Base-by-base conservation (phyloP, 2,888 invertebrate species). In the Plagiodera versicolora region DNA sequence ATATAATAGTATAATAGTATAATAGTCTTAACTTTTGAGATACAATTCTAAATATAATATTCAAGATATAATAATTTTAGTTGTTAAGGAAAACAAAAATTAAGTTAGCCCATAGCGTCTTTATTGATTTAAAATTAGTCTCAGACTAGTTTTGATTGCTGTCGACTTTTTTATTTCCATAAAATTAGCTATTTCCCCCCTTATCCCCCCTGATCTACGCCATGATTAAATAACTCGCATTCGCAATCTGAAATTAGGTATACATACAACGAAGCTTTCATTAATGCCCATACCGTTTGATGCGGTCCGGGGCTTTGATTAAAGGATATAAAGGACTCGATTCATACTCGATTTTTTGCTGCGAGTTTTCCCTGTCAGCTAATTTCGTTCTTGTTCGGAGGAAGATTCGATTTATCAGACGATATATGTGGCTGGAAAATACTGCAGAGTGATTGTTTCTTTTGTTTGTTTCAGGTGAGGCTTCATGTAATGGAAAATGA, bases 291-390 rank as follows among this genome's bases (percentile, higher is more conserved):
- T 11, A 45, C 50, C 58, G 57, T 66, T 66, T 66, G 66, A 63
- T 64, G 66, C 60, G 66, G 66, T 50, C 53, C 55, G 56, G 52
- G 57, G 61, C 52, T 61, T 64, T 66, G 66, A 66, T 66, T 66
- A 66, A 51, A 57, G 63, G 47, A 58, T 63, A 64, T 61, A 61
- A 66, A 66, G 59, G n/a, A 57, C 46, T 54, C 46, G 57, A 54
- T 56, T 59, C 58, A 54, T 53, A 46, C 45, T 47, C 56, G 46
- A 50, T 55, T 65, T 62, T 60, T 35, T 39, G 16, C 19, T 46
- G 28, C 28, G 18, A 55, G 57, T 59, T 64, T 61, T 59, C 20
- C 35, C 11, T 28, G 54, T 10, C 10, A 9, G 51, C 55, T 50
- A 63, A 61, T 60, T 64, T 58, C 35, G 54, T 58, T 56, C 56